Base-by-base conservation (phyloP, 2,888 invertebrate genomes). In the Xanthia togata region DNA sequence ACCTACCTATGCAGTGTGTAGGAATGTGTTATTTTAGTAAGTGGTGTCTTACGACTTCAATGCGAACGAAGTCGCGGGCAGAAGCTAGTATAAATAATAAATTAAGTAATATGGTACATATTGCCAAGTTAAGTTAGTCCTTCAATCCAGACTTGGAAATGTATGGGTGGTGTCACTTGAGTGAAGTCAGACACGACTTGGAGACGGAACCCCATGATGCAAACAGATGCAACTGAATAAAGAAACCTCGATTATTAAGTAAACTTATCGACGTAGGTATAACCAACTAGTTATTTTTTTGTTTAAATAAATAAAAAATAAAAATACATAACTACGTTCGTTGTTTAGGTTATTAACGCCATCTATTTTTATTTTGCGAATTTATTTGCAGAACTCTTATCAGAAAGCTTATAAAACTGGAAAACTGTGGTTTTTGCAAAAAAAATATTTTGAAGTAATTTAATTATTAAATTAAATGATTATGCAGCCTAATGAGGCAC, bases 281-380 rank as follows among this genome's bases (percentile, higher is more conserved):
- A n/a, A n/a, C n/a, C n/a, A n/a, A n/a, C n/a, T n/a, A 31, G 31
- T 31, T 2, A 2, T 31, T 31, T 31, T 31, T 31, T 31, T 31
- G 1, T 31, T 31, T 31, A 31, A n/a, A n/a, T 31, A 31, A 31
- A 31, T 31, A 31, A 31, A 2, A 2, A 31, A 2, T 31, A 31
- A 31, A 31, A 47, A 47, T 44, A 14, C 4, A 11, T 44, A 3
- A 44, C 41, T 11, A 11, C 9, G 41, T 20, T 23, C n/a, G 55
- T n/a, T 55, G 55, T 12, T 26, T 17, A 3, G 35, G 12, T 35
- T 26, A 38, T 12, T 4, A 64, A 20, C 50, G 79, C 68, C 82
- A 79, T 79, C 79, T 79, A 38, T 68, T 57, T 20, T 6, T 38
- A 14, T 5, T n/a, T 63, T 35, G 6, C 1, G 4, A 23, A 76